These are phyloP conservation scores for Drosophila nikananu DNA, from an alignment of 1,140 invertebrate genomes.

Conservation along the genomic window DNA sequence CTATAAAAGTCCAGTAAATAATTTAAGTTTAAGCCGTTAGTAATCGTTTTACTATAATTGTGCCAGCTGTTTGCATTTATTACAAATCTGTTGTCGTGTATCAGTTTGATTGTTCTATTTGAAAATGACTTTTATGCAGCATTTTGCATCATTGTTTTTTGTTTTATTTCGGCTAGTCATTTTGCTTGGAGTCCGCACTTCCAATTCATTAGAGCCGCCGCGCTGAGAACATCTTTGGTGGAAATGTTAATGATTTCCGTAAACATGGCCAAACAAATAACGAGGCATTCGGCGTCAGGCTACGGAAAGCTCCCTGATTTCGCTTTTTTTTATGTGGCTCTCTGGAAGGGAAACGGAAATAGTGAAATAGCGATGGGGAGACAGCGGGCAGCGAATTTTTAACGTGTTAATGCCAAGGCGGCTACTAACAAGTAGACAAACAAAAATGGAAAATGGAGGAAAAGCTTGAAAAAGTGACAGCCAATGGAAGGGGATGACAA, in stretches of 20 bases:
- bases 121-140: slow-evolving; percentile 12
- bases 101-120: slow-evolving; percentile 19
- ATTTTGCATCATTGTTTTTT: no score
- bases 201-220: slow-evolving; percentile 59
- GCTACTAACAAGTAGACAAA: slow-evolving; percentile 77
- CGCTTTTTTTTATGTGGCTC: slow-evolving; percentile 62
- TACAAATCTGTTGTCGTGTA: not conserved
- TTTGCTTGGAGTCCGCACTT: slow-evolving; percentile 11
- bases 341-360: slow-evolving; percentile 63
- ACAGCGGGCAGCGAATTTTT: slow-evolving; percentile 48
- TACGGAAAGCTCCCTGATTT: slow-evolving; percentile 60
- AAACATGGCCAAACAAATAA: slow-evolving; percentile 66
- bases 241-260: slow-evolving; percentile 68
- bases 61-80: not conserved
- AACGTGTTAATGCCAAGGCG: slow-evolving; percentile 76
- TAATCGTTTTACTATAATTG: not conserved
- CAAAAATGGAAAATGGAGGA: slow-evolving; percentile 45
- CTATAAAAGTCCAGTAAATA: not conserved
- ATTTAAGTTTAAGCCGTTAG: not conserved
- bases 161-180: not conserved
- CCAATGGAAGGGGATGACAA: slow-evolving; percentile 24
- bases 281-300: slow-evolving; percentile 21
- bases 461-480: slow-evolving; percentile 34
- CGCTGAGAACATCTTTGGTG: not conserved
- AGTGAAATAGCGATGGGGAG: slow-evolving; percentile 26